Percentiles rank a stretch among this genome's conserved stretches.
Evolutionary conservation across 2,888 invertebrate genomes (phyloP).

Genomic region (Perdita meconis): DNA sequence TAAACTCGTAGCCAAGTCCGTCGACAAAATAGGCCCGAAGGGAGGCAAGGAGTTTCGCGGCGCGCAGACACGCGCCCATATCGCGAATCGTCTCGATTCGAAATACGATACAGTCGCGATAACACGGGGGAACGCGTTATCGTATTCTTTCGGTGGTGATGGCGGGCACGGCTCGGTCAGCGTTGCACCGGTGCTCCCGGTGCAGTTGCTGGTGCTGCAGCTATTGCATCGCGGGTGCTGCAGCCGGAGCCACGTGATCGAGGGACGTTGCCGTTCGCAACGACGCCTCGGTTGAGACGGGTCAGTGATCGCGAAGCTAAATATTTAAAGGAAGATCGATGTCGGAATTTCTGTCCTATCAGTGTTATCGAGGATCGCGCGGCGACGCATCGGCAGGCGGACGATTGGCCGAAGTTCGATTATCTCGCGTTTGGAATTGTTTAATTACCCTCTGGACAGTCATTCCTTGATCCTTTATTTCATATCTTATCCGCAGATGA

Average conservation of each 20-base stretch:
- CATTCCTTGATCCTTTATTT: background rate
- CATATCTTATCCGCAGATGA: too few relatives aligned
- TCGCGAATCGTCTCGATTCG: constrained; percentile 65
- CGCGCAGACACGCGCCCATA: constrained; percentile 36
- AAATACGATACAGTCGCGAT: constrained; percentile 71
- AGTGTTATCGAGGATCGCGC: constrained; percentile 56
- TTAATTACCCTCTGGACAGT: background rate
- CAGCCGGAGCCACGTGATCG: constrained; percentile 50
- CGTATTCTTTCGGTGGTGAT: constrained; percentile 59
- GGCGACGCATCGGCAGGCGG: constrained; percentile 23
- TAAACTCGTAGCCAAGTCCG: background rate
- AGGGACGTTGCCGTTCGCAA: constrained; percentile 56
- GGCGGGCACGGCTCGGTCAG: constrained; percentile 51
- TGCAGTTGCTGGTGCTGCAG: constrained; percentile 31
- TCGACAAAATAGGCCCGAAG: background rate
- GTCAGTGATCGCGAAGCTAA: constrained; percentile 77
- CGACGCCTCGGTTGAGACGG: constrained; percentile 67
- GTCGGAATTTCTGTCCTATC: constrained; percentile 59
- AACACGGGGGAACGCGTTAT: constrained; percentile 71
- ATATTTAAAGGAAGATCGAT: constrained; percentile 75
- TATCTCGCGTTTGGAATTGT: constrained; percentile 20
- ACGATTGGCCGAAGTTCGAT: constrained; percentile 32
- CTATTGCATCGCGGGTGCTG: constrained; percentile 27
- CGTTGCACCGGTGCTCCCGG: constrained; percentile 38
- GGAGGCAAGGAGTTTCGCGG: constrained; percentile 17